These are phyloP conservation scores for Epistrophe grossulariae DNA, from an alignment of 2,888 invertebrate species.

Conservation along the genomic window DNA sequence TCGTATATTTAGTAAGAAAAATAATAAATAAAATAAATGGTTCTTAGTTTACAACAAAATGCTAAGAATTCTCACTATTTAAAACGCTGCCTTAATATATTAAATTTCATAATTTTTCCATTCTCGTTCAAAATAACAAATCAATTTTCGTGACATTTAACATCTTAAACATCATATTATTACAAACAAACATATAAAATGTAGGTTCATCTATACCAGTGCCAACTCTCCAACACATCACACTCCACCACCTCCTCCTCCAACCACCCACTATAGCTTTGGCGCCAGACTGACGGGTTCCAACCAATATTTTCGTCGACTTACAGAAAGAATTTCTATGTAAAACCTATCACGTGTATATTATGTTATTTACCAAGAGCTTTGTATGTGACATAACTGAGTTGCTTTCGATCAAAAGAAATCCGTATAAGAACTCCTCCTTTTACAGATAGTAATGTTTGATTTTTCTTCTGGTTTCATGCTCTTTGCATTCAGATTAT, in stretches of 20 bases:
- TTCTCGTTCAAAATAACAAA: background rate
- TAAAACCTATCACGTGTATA: slow-evolving; percentile 38
- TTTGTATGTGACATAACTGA: slow-evolving; percentile 26
- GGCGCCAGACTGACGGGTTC: slow-evolving; percentile 73
- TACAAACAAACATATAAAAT: slow-evolving; percentile 11
- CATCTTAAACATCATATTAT: slow-evolving; percentile 1
- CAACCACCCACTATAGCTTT: background rate
- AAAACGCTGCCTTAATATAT: background rate
- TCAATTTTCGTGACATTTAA: background rate
- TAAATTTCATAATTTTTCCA: background rate
- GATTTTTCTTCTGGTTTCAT: slow-evolving; percentile 6
- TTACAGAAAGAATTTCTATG: slow-evolving; percentile 51
- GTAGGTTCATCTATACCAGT: slow-evolving; percentile 29
- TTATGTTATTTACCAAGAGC: slow-evolving; percentile 22
- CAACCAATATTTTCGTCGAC: slow-evolving; percentile 48
- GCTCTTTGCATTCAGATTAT: slow-evolving; percentile 20
- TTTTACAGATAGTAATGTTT: slow-evolving; percentile 6
- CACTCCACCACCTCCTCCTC: background rate
- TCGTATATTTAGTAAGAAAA: too few relatives aligned
- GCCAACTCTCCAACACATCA: slow-evolving; percentile 7
- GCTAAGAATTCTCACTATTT: background rate
- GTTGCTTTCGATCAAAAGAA: slow-evolving; percentile 21
- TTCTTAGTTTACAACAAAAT: too few relatives aligned
- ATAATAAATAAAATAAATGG: too few relatives aligned
- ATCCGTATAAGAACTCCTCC: slow-evolving; percentile 16